Conservation (phyloP, 1,140 invertebrate genomes). For the Cotesia vestalis region DNA sequence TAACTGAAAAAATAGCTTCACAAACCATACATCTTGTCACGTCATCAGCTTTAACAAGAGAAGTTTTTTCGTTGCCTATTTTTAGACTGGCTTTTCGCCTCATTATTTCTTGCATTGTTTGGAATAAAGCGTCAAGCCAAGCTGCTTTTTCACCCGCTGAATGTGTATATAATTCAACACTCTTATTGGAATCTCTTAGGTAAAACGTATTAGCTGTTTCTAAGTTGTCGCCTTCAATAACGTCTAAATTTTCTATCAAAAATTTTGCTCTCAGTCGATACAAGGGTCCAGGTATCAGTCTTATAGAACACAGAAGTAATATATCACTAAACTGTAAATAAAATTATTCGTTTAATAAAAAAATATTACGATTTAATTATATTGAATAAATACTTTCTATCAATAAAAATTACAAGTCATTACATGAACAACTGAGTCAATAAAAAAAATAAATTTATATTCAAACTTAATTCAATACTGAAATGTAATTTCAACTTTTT, state of each 20-base stretch:
- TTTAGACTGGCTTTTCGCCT: constrained; percentile 68
- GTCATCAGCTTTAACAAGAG: constrained; percentile 75
- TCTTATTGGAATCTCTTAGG: constrained; percentile 71
- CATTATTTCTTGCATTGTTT: constrained; percentile 72
- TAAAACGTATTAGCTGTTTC: constrained; percentile 75
- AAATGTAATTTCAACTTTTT: too few relatives aligned
- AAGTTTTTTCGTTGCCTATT: constrained; percentile 61
- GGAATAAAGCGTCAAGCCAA: constrained; percentile 74
- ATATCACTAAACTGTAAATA: constrained; percentile 75
- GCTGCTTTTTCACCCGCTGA: constrained; percentile 69
- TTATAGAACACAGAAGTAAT: constrained; percentile 69
- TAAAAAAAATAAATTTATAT: too few relatives aligned
- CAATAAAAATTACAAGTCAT: too few relatives aligned
- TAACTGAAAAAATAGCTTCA: constrained; percentile 75
- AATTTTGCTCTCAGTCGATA: constrained; percentile 66
- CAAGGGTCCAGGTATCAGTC: constrained; percentile 69
- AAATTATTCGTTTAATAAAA: neutral
- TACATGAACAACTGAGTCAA: too few relatives aligned
- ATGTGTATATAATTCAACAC: constrained; percentile 60
- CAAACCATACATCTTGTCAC: constrained; percentile 82
- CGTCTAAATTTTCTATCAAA: constrained; percentile 72
- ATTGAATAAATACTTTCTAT: neutral
- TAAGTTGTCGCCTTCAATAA: constrained; percentile 72
- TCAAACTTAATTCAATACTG: too few relatives aligned
- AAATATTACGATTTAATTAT: constrained; percentile 11